Conservation (phyloP, 2,113 vertebrate species). For the Burhinus bistriatus region DNA sequence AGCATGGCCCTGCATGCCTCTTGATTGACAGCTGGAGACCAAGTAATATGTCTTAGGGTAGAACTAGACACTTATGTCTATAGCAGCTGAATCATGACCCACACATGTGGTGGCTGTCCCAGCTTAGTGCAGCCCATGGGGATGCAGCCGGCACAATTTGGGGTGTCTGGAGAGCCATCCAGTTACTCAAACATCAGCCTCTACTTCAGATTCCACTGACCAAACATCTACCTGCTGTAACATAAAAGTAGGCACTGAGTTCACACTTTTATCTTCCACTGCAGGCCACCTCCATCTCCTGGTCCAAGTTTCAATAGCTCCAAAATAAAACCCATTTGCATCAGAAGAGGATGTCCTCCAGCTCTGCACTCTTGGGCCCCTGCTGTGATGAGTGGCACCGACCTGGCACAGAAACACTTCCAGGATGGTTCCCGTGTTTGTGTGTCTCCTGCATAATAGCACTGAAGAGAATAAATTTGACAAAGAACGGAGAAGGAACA, state of each 20-base stretch:
- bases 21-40: background rate
- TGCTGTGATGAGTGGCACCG: background rate
- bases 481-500: background rate
- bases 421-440: background rate
- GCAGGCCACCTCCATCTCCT: background rate
- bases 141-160: accelerated
- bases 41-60: background rate
- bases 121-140: background rate
- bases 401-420: background rate
- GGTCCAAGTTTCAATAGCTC: background rate
- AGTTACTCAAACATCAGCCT: background rate
- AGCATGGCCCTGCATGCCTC: background rate
- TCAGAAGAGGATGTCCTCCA: background rate
- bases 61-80: background rate
- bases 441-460: background rate
- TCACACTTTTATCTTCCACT: background rate
- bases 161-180: background rate
- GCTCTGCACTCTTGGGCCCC: background rate
- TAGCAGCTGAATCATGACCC: background rate
- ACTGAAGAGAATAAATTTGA: background rate
- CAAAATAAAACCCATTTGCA: background rate
- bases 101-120: background rate
- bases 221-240: background rate
- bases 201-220: background rate
- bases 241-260: background rate